Evolutionary conservation across 2,113 vertebrate species (phyloP).

Genomic region (Trematocara variabile): DNA sequence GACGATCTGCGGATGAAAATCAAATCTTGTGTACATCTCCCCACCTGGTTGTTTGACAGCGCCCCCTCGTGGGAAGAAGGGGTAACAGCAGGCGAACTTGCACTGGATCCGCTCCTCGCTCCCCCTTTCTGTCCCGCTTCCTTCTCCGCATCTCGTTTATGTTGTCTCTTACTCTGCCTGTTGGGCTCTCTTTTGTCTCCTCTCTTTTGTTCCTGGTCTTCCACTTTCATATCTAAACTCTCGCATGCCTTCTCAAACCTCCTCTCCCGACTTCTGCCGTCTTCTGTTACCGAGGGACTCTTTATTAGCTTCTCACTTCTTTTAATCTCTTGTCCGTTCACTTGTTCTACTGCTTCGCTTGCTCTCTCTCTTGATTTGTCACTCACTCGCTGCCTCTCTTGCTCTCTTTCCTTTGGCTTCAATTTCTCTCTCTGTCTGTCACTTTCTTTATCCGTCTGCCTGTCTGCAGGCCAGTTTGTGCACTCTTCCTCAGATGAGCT

Average conservation of each 20-base stretch:
- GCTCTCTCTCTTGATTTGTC: slow-evolving; percentile 15
- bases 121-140: slow-evolving; percentile 16
- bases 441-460: slow-evolving; percentile 58
- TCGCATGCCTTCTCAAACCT: slow-evolving; percentile 18
- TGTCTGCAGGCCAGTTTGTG: slow-evolving; percentile 51
- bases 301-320: slow-evolving; percentile 22
- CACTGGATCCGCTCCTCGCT: slow-evolving; percentile 67
- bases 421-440: slow-evolving; percentile 27
- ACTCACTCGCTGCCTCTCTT: slow-evolving; percentile 39
- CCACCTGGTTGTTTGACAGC: slow-evolving; percentile 67
- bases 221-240: slow-evolving; percentile 20
- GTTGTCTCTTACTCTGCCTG: slow-evolving; percentile 65
- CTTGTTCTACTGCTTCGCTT: slow-evolving; percentile 7
- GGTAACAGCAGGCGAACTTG: slow-evolving; percentile 49
- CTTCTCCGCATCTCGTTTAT: slow-evolving; percentile 49
- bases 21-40: neutral
- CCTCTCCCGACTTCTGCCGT: neutral
- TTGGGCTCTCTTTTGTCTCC: slow-evolving; percentile 27
- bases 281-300: slow-evolving; percentile 15
- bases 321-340: slow-evolving; percentile 38
- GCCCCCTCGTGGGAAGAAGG: slow-evolving; percentile 62
- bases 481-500: slow-evolving; percentile 81
- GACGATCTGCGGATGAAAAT: neutral
- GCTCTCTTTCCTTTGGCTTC: slow-evolving; percentile 13
- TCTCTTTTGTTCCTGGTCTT: slow-evolving; percentile 23